phyloP scores from a whole-genome alignment of 2,797 vertebrate genomes.

The Macroramphosus scolopax region DNA sequence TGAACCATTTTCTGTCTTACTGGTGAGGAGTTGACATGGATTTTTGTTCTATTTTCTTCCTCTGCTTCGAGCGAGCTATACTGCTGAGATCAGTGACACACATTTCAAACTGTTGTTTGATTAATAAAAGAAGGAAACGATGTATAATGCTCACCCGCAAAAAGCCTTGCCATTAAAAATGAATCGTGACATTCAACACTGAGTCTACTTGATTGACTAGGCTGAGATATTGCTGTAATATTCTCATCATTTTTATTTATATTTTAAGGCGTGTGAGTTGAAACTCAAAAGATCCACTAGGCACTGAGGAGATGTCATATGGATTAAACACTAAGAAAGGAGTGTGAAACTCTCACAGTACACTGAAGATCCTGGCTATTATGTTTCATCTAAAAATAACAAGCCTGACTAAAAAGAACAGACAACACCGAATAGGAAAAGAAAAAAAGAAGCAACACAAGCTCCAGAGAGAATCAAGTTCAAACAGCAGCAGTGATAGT shows the following conservation, averaged over 20 bases:
- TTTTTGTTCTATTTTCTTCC: conserved; percentile 70
- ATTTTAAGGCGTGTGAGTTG: conserved; percentile 65
- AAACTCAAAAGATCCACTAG: conserved; percentile 66
- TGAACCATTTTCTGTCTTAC: conserved; percentile 61
- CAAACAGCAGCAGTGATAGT: conserved; percentile 64
- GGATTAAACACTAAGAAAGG: conserved; percentile 73
- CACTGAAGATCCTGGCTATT: conserved; percentile 72
- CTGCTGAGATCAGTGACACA: conserved; percentile 74
- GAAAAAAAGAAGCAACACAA: conserved; percentile 34
- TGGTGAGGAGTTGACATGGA: conserved; percentile 68
- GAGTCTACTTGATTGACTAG: conserved; percentile 75
- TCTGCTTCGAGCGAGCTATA: conserved; percentile 68
- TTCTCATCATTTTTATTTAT: conserved; percentile 76
- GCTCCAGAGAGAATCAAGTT: conserved; percentile 65
- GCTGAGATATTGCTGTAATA: conserved; percentile 71
- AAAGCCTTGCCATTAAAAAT: conserved; percentile 77
- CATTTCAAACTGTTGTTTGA: conserved; percentile 79
- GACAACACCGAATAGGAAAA: conserved; percentile 60
- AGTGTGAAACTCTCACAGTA: conserved; percentile 69
- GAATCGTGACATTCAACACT: conserved; percentile 71
- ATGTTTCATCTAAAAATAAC: conserved; percentile 82
- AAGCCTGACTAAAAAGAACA: conserved; percentile 70
- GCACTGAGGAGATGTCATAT: conserved; percentile 71
- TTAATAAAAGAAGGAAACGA: conserved; percentile 80
- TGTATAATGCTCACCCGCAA: conserved; percentile 70